Conservation (phyloP, 2,797 vertebrate species). For the Cirrhinus molitorella region DNA sequence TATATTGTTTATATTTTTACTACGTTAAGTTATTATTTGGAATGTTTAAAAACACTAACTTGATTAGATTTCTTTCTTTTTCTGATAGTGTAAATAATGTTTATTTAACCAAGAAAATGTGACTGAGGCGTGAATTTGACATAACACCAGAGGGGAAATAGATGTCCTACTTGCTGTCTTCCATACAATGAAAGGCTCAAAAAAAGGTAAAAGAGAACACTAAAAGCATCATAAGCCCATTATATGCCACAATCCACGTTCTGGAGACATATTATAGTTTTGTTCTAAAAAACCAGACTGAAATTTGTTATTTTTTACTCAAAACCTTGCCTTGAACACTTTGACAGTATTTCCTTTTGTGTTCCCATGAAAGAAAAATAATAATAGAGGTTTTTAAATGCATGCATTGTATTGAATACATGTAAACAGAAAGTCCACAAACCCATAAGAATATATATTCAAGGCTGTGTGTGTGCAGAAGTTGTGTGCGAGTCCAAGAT, state of each 20-base stretch:
- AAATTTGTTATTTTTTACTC: not conserved
- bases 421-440: not conserved
- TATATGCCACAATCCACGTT: not conserved
- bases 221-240: not conserved
- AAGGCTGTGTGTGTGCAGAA: not conserved
- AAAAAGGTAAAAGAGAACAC: not conserved
- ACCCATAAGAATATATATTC: not conserved
- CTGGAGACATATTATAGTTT: not conserved
- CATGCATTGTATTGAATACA: not conserved
- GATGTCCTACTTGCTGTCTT: too few species aligned
- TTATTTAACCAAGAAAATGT: too few species aligned
- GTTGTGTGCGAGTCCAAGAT: not conserved
- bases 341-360: not conserved
- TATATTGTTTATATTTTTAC: too few species aligned
- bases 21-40: too few species aligned
- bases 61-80: too few species aligned
- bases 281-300: not conserved
- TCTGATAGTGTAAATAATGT: too few species aligned
- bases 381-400: not conserved
- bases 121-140: too few species aligned
- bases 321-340: not conserved
- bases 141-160: too few species aligned
- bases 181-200: not conserved
- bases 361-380: not conserved
- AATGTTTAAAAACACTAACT: too few species aligned